A percentile compares a stretch with the other conserved stretches of the same genome.
phyloP scores from a whole-genome alignment of 2,797 vertebrate genomes.

The Mormyrops boulengeri region DNA sequence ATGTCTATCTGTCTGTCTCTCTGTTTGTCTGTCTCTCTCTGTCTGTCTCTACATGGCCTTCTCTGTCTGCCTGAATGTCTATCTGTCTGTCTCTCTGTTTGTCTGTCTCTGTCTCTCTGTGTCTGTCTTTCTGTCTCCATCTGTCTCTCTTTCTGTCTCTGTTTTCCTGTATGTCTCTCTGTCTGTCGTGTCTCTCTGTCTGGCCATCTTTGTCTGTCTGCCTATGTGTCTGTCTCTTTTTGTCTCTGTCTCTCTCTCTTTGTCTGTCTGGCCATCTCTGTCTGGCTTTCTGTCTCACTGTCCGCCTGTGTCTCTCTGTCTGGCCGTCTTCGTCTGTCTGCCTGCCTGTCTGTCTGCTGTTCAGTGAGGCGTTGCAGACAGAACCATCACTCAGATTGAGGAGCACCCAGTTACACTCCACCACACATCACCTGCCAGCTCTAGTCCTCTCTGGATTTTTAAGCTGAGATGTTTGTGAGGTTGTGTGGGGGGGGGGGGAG shows the following conservation, averaged over 20 bases:
- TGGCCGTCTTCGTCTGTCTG: not conserved
- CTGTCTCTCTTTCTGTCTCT: not conserved
- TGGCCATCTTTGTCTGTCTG: not conserved
- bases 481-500: not conserved
- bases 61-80: no score
- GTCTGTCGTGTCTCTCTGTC: not conserved
- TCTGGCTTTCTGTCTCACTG: not conserved
- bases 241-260: not conserved
- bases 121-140: not conserved
- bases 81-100: not conserved
- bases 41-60: not conserved
- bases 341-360: not conserved
- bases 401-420: not conserved
- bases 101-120: not conserved
- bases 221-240: not conserved
- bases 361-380: not conserved
- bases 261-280: not conserved
- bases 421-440: not conserved
- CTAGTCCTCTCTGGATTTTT: not conserved
- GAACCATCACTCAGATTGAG: not conserved
- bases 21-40: no score
- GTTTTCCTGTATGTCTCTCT: no score
- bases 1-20: not conserved
- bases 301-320: not conserved
- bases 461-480: not conserved